These are phyloP conservation scores for Echinops telfairi DNA, from an alignment of 2,113 vertebrate genomes.

Conservation along the genomic window DNA sequence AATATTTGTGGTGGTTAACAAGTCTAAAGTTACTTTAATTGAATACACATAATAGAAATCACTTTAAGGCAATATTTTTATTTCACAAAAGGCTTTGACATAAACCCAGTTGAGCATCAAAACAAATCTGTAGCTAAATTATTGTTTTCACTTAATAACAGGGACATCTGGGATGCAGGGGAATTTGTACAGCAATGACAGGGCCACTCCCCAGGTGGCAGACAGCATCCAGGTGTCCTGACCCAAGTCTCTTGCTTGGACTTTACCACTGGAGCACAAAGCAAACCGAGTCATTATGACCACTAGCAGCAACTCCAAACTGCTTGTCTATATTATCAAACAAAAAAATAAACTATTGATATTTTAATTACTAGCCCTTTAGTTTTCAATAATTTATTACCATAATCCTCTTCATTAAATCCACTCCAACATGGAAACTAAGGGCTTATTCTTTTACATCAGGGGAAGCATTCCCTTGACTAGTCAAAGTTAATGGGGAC, in stretches of 20 bases:
- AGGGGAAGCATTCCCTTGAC: no score
- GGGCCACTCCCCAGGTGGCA: not conserved
- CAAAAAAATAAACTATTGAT: not conserved
- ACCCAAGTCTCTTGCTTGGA: not conserved
- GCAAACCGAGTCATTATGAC: not conserved
- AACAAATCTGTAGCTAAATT: not conserved
- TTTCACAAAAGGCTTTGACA: not conserved
- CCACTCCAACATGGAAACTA: not conserved
- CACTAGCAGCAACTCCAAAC: not conserved
- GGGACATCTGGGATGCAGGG: not conserved
- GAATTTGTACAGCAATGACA: not conserved
- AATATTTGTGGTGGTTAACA: not conserved
- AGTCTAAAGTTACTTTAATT: not conserved
- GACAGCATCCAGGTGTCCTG: not conserved
- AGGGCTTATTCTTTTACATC: not conserved
- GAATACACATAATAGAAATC: not conserved
- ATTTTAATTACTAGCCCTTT: not conserved
- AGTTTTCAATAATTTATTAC: not conserved
- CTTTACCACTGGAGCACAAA: not conserved
- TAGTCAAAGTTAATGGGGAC: not conserved
- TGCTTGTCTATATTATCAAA: not conserved
- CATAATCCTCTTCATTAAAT: not conserved
- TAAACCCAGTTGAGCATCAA: not conserved
- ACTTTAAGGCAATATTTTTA: not conserved
- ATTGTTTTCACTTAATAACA: not conserved